A percentile compares a stretch with the other conserved stretches of the same genome.
phyloP scores from a whole-genome alignment of 2,888 invertebrate species.

The Linnaemya vulpina region DNA sequence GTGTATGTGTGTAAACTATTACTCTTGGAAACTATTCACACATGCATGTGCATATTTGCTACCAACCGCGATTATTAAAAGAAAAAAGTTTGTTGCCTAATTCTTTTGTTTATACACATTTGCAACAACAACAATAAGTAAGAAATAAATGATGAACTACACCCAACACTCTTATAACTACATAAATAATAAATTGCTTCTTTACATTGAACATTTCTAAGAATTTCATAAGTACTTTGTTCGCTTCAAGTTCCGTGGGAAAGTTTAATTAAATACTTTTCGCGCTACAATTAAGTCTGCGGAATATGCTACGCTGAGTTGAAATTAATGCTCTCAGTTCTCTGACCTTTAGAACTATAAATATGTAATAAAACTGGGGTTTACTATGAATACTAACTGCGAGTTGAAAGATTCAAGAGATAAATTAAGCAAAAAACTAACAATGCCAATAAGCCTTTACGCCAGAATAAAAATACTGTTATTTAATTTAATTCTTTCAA shows the following conservation, averaged over 20 bases:
- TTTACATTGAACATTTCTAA: not conserved
- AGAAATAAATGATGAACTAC: conserved; percentile 8
- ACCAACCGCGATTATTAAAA: conserved; percentile 11
- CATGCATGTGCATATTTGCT: not conserved
- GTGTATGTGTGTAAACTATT: not conserved
- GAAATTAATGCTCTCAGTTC: not conserved
- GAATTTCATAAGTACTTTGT: not conserved
- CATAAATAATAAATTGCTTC: not conserved
- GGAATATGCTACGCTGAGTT: not conserved
- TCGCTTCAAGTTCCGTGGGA: not conserved
- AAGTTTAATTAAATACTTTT: not conserved
- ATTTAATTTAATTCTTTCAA: too few species aligned
- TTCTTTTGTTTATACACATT: conserved; percentile 33
- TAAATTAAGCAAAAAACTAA: too few species aligned
- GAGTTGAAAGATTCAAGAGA: too few species aligned
- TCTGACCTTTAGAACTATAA: not conserved
- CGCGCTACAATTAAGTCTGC: not conserved
- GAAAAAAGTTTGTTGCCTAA: conserved; percentile 49
- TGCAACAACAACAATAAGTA: not conserved
- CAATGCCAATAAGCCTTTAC: too few species aligned
- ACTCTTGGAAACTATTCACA: too few species aligned
- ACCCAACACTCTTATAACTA: conserved; percentile 12
- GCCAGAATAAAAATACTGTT: too few species aligned
- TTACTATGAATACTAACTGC: too few species aligned
- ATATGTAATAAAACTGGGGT: too few species aligned